A percentile compares a stretch with the other conserved stretches of the same genome.
Conservation (phyloP, 2,113 vertebrate genomes). For the Chaenogobius annularis region DNA sequence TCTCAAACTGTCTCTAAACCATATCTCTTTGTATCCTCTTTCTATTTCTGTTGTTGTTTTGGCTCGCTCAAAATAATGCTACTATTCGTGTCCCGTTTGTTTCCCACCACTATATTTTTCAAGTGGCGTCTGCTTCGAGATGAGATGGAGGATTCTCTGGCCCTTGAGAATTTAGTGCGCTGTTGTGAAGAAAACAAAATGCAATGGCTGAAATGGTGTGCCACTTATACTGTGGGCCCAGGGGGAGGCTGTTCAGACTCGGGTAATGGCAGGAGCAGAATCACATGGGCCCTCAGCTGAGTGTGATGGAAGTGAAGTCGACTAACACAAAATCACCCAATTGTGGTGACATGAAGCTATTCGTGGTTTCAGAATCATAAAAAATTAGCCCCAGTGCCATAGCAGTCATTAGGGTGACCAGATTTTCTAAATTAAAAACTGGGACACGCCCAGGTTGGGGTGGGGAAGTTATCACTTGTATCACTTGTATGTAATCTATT, state of each 20-base stretch:
- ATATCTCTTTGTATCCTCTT: background rate
- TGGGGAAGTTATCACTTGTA: no score
- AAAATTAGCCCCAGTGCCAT: no score
- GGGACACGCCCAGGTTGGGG: no score
- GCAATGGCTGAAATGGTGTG: conserved; percentile 18
- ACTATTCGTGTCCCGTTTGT: background rate
- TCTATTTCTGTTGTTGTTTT: background rate
- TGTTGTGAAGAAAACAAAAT: conserved; percentile 34
- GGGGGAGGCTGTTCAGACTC: conserved; percentile 14
- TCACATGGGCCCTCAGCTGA: conserved; percentile 15
- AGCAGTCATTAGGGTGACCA: no score
- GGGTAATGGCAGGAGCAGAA: conserved; percentile 16
- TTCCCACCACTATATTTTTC: conserved; percentile 4
- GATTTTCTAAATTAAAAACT: no score
- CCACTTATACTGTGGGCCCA: conserved; percentile 16
- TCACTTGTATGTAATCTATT: no score
- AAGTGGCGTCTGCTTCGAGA: conserved; percentile 19
- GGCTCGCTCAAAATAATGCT: conserved; percentile 15
- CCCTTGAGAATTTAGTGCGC: conserved; percentile 23
- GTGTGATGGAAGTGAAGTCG: background rate
- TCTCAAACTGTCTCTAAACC: background rate
- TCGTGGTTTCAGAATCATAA: no score
- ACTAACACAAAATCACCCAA: background rate
- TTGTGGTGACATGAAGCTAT: background rate
- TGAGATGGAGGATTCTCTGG: background rate